These are phyloP conservation scores for Andrena cerasifolii DNA, from an alignment of 1,140 invertebrate species.

Conservation along the genomic window DNA sequence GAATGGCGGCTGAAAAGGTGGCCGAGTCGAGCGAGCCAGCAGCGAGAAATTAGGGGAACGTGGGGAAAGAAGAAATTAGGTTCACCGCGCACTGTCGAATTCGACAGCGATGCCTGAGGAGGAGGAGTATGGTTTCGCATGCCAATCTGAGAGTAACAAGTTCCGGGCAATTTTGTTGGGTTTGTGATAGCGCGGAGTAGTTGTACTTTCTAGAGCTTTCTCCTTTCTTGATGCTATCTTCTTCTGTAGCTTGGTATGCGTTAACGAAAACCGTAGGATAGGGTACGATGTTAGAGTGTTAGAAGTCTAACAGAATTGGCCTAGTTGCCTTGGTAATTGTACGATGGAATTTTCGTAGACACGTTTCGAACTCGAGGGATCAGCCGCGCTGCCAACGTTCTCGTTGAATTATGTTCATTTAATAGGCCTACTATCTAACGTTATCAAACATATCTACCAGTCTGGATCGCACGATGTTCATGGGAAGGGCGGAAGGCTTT, in stretches of 20 bases:
- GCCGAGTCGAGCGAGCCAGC: no score
- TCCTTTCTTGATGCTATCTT: constrained; percentile 6
- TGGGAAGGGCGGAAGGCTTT: not conserved
- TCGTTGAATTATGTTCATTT: not conserved
- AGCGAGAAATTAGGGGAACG: no score
- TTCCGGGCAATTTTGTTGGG: not conserved
- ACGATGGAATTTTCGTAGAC: not conserved
- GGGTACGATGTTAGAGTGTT: not conserved
- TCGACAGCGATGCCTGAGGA: not conserved
- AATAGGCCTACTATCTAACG: not conserved
- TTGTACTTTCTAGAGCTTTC: not conserved
- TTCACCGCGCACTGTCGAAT: not conserved
- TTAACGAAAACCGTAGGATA: constrained; percentile 4
- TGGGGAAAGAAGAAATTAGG: not conserved
- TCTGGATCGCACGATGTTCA: not conserved
- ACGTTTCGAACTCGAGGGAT: not conserved
- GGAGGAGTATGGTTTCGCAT: constrained; percentile 55
- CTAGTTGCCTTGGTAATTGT: constrained; percentile 18
- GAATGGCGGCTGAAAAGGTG: not conserved
- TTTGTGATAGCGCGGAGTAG: not conserved
- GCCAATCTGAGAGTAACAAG: constrained; percentile 54
- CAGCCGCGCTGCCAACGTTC: not conserved
- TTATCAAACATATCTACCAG: no score
- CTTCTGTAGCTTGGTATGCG: not conserved
- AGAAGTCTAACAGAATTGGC: constrained; percentile 19